A percentile compares a stretch with the other conserved stretches of the same genome.
Evolutionary conservation across 2,888 invertebrate species (phyloP).

Genomic region (Carterocephalus palaemon): DNA sequence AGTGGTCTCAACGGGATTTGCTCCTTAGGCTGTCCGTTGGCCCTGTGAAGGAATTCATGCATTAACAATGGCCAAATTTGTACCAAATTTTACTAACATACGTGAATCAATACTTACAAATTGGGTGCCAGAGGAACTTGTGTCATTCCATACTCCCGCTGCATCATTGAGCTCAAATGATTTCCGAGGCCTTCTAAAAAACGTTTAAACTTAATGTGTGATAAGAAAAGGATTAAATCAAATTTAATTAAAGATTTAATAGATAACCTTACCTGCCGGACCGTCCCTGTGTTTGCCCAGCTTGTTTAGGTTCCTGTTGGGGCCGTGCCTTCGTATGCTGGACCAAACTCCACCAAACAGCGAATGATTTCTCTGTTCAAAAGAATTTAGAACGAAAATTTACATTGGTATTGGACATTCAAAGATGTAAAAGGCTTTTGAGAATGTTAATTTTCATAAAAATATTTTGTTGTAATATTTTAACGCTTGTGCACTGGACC

Average conservation of each 20-base stretch:
- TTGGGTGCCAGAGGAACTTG: conserved; percentile 61
- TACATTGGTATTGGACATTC: too few species aligned
- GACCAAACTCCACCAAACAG: conserved; percentile 98
- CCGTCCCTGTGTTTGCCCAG: conserved; percentile 58
- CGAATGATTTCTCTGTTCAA: conserved; percentile 92
- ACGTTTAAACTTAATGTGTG: neutral
- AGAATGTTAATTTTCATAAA: too few species aligned
- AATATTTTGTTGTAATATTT: too few species aligned
- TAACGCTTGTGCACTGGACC: too few species aligned
- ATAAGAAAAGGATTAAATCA: neutral
- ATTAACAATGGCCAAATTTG: neutral
- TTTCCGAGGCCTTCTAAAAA: conserved; percentile 64
- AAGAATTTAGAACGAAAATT: too few species aligned
- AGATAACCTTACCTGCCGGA: conserved; percentile 47
- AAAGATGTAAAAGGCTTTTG: too few species aligned
- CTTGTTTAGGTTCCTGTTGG: conserved; percentile 63
- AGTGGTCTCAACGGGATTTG: conserved; percentile 89
- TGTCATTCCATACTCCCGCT: conserved; percentile 65
- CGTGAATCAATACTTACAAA: conserved; percentile 49
- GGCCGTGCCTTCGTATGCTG: conserved; percentile 88
- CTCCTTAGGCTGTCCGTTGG: conserved; percentile 79
- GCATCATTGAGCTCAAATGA: conserved; percentile 76
- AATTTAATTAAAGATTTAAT: neutral
- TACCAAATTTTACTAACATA: neutral
- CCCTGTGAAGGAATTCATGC: conserved; percentile 42